Evolutionary conservation across 2,113 vertebrate species (phyloP).

Genomic region (Mus spicilegus): DNA sequence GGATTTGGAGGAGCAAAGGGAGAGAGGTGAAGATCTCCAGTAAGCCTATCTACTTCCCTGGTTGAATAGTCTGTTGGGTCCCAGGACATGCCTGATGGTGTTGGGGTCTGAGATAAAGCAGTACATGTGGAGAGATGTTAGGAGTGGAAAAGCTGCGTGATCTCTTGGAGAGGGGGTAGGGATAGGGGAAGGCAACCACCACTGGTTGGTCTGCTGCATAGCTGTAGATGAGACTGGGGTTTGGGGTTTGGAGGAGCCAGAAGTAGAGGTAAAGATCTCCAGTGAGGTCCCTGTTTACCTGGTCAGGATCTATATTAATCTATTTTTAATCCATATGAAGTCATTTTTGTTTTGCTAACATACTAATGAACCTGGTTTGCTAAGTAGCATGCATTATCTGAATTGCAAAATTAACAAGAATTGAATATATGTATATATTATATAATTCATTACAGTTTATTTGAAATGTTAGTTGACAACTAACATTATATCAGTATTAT

Average conservation of each 20-base stretch:
- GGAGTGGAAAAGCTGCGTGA: not conserved
- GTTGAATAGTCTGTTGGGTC: not conserved
- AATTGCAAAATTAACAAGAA: conserved; percentile 30
- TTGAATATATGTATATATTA: not conserved
- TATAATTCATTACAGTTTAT: conserved; percentile 14
- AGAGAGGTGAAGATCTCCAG: not conserved
- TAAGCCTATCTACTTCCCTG: not conserved
- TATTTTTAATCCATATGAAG: conserved; percentile 55
- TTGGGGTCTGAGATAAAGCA: not conserved
- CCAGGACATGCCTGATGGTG: not conserved
- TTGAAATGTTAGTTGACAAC: conserved; percentile 3
- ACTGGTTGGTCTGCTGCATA: not conserved
- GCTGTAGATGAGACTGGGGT: not conserved
- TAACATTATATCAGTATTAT: conserved; percentile 22
- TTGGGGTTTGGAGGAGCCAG: not conserved
- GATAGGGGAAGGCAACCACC: not conserved
- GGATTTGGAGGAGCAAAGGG: not conserved
- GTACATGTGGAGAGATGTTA: not conserved
- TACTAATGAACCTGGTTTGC: conserved; percentile 7
- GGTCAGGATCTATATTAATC: not conserved
- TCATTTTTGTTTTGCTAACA: conserved; percentile 35
- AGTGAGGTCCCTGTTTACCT: not conserved
- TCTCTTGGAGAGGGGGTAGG: not conserved
- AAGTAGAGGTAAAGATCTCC: not conserved
- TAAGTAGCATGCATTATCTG: conserved; percentile 27